Base-by-base conservation (phyloP, 1,140 invertebrate genomes). In the Potamilus streckersoni region DNA sequence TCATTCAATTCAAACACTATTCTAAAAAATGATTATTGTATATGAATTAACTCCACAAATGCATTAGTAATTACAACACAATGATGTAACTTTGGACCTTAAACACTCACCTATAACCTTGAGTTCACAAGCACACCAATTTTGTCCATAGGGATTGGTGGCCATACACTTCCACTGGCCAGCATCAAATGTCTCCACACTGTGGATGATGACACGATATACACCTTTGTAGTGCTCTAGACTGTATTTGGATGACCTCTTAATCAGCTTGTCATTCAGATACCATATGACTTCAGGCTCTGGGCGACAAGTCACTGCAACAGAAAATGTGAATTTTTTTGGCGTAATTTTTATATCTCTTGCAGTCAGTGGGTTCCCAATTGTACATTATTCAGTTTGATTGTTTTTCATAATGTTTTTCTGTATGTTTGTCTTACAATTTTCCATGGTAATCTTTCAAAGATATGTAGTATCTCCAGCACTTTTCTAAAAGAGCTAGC, bases 81-180 rank as follows among this genome's bases (percentile, higher is more conserved):
- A 38, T 38, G 38, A 65, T n/a, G 15, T 31, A 65, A n/a, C 4
- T 65, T 23, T 20, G 23, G 16, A 16, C 19, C 2, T 27, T 13
- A 12, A 17, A 62, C 15, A 82, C 85, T 81, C 79, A 95, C 97
- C 97, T 94, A 99, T 96, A 86, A 99, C 97, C 85, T 97, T 98
- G 58, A 99, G 95, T 76, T 98, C 95, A 90, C 97, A 99, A 64
- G 94, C 94, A 8, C 97, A 99, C 92, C 98, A 96, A 84, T 98
- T 96, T 31, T 93, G 93, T 80, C 98, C 98, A 81, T 98, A 94
- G 31, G 92, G 92, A 90, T 99, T 99, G 66, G 93, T 94, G 13
- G 98, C 98, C 15, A 95, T 93, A 89, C 98, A 99, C 19, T 93
- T 93, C 90, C 99, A 99, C 88, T 97, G 97, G 79, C 98, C 98